Conservation (phyloP, 2,797 vertebrate genomes). For the Xerus rutilus region DNA sequence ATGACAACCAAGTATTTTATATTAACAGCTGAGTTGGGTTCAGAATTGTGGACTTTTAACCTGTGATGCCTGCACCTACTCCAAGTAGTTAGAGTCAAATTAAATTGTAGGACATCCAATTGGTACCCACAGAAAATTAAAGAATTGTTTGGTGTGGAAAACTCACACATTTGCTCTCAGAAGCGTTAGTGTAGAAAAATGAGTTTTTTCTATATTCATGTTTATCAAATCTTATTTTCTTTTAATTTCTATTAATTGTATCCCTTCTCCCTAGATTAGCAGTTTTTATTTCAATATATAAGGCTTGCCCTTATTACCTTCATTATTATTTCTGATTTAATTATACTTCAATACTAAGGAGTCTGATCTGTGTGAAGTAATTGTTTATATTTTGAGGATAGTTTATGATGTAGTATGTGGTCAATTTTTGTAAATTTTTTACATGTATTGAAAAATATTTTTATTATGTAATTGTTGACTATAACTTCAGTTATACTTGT, state of each 20-base stretch:
- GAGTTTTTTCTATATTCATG: not conserved
- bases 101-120: not conserved
- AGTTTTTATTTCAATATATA: not conserved
- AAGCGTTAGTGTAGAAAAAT: not conserved
- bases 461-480: not conserved
- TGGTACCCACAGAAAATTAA: not conserved
- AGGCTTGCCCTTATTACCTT: not conserved
- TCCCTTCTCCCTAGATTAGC: not conserved
- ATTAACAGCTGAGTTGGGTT: not conserved
- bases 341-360: not conserved
- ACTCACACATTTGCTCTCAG: not conserved
- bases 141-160: not conserved
- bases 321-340: not conserved
- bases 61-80: not conserved
- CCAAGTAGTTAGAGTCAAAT: not conserved
- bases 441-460: not conserved
- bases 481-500: not conserved
- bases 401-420: not conserved
- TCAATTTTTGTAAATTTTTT: not conserved
- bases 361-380: not conserved
- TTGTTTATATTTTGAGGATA: not conserved
- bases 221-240: not conserved
- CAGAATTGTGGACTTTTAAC: too few species aligned
- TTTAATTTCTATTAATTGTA: not conserved
- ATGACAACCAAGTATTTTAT: not conserved